A percentile compares a stretch with the other conserved stretches of the same genome.
Evolutionary conservation across 2,113 vertebrate species (phyloP).

Genomic region (Beaufortia kweichowensis): DNA sequence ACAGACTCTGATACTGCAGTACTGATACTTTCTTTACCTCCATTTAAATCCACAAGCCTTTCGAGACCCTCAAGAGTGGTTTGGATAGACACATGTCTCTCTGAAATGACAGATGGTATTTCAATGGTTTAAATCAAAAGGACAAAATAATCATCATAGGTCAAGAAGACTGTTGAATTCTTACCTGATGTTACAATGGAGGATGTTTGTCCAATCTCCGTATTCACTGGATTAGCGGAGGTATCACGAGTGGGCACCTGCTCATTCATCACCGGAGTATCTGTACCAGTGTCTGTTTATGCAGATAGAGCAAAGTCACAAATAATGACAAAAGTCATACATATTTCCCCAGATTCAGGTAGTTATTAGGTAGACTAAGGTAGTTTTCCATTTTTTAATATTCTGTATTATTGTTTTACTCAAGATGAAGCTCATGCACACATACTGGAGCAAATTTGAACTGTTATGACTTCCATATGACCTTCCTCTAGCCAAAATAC

Average conservation of each 20-base stretch:
- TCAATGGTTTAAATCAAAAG: too few relatives aligned
- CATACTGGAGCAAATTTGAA: too few relatives aligned
- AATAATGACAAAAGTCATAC: too few relatives aligned
- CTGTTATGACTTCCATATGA: too few relatives aligned
- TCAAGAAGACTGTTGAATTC: neutral
- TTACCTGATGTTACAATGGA: conserved; percentile 41
- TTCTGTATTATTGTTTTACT: too few relatives aligned
- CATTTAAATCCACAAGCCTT: conserved; percentile 80
- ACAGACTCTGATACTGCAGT: neutral
- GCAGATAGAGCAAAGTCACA: neutral
- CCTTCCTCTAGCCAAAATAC: too few relatives aligned
- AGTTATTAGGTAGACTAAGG: too few relatives aligned
- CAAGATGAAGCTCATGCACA: too few relatives aligned
- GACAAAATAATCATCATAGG: neutral
- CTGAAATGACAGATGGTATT: conserved; percentile 64
- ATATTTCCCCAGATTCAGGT: too few relatives aligned
- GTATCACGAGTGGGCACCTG: neutral
- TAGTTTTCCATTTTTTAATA: too few relatives aligned
- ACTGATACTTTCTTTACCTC: conserved; percentile 72
- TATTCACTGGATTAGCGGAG: conserved; percentile 23
- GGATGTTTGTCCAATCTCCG: conserved; percentile 32
- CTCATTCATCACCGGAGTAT: neutral
- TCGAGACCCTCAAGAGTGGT: conserved; percentile 84
- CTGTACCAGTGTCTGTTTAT: neutral
- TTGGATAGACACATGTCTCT: conserved; percentile 92